Evolutionary conservation across 1,140 invertebrate genomes (phyloP).

Genomic region (Magallana gigas): DNA sequence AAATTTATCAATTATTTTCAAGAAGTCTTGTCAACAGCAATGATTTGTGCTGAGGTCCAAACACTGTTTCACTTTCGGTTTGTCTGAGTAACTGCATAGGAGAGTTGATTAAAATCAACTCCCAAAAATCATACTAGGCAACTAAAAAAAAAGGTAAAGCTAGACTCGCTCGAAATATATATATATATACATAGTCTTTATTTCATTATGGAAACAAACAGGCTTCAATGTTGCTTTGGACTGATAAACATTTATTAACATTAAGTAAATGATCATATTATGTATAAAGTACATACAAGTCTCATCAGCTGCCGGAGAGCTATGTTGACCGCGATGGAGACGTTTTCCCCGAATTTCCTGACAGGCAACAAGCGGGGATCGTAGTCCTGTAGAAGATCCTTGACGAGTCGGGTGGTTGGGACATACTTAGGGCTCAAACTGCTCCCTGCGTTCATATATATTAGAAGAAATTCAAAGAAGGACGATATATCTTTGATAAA

Average conservation of each 20-base stretch:
- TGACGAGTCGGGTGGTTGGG: background rate
- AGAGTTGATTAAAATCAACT: too few species aligned
- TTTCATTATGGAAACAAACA: background rate
- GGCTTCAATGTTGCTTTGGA: background rate
- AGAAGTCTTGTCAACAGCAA: too few species aligned
- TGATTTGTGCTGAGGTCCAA: too few species aligned
- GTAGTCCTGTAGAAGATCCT: background rate
- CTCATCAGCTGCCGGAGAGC: slow-evolving; percentile 1
- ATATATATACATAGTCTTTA: background rate
- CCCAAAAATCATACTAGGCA: too few species aligned
- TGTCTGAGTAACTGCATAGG: too few species aligned
- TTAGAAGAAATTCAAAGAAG: too few species aligned
- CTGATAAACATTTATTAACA: background rate
- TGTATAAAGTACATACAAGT: background rate
- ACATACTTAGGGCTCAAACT: too few species aligned
- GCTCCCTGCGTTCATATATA: too few species aligned
- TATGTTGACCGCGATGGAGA: slow-evolving; percentile 1
- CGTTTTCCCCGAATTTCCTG: background rate
- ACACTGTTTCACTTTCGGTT: too few species aligned
- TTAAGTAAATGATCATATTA: background rate
- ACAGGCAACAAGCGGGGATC: background rate
- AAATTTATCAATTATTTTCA: too few species aligned
- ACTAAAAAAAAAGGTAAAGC: too few species aligned
- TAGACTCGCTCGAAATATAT: background rate
- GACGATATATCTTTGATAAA: too few species aligned